Evolutionary conservation across 2,888 invertebrate genomes (phyloP).

Genomic region (Apocheima hispidaria): DNA sequence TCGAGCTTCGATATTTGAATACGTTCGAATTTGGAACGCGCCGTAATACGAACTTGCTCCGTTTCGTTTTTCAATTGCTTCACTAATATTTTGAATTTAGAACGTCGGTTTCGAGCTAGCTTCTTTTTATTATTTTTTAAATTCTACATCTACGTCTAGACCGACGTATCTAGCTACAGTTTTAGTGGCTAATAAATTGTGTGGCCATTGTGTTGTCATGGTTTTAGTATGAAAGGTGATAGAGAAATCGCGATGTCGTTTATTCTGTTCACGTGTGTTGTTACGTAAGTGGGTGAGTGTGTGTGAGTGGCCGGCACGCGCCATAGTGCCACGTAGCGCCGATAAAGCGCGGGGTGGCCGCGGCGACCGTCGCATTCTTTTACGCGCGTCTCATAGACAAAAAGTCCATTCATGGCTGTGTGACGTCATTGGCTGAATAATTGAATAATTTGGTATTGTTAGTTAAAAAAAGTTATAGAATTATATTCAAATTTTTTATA

Average conservation of each 20-base stretch:
- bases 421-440: conserved; percentile 30
- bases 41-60: conserved; percentile 80
- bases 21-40: conserved; percentile 82
- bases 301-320: conserved; percentile 71
- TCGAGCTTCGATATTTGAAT: conserved; percentile 82
- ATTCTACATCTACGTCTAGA: conserved; percentile 65
- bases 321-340: conserved; percentile 68
- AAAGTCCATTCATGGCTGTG: conserved; percentile 48
- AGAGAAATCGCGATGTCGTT: conserved; percentile 79
- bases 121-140: conserved; percentile 42
- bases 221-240: conserved; percentile 71
- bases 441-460: conserved; percentile 23
- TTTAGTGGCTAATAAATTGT: conserved; percentile 63
- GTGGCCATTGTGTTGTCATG: conserved; percentile 63
- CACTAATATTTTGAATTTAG: conserved; percentile 84
- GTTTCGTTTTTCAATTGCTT: conserved; percentile 85
- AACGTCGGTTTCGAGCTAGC: conserved; percentile 75
- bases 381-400: conserved; percentile 59
- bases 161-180: conserved; percentile 37
- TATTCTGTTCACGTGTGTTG: conserved; percentile 75
- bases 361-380: conserved; percentile 79
- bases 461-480: too few species aligned
- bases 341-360: conserved; percentile 64
- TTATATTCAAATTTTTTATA: too few species aligned
- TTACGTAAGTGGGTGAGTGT: conserved; percentile 73